Evolutionary conservation across 2,888 invertebrate genomes (phyloP), one percentile per base, ranked within the genome.

Genomic region (Diaprepes abbreviatus): DNA sequence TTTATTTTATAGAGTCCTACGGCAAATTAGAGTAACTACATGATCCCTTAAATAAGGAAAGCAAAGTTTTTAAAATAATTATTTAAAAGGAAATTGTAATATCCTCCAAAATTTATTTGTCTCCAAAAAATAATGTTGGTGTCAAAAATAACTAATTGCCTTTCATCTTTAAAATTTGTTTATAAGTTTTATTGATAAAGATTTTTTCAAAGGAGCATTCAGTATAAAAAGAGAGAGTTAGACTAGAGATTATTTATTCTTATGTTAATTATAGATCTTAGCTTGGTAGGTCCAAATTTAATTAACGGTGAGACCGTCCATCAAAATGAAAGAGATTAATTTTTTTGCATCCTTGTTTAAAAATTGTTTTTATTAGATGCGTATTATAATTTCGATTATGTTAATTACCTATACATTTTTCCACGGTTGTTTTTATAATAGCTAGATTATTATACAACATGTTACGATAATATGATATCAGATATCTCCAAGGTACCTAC

Each of bases 341-440:
- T 66, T 66, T 58, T 66, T 59, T 28, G 48, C 48, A 35, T 45
- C 65, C 57, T 50, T 28, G 58, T 66, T 19, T 28, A 45, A 48
- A 55, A 64, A 40, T 17, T 19, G 43, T 12, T 35, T 57, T 43
- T 36, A 48, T 65, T 65, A 65, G 65, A 66, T 59, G 58, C 59
- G 31, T 59, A 59, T 59, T 59, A 40, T 52, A 58, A 57, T 59
- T 66, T 66, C 38, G 59, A 66, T 58, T 66, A 66, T 66, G 66
- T 66, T 58, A 59, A 66, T 66, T 66, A 66, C 40, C 59, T 52
- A 52, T 52, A 59, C 38, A 59, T 66, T 48, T 66, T 66, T 66
- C 52, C 17, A 36, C 40, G 38, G 58, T 14, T 54, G 36, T 17
- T 40, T 54, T 48, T 48, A 21, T 45, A 28, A 28, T 24, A 48